Evolutionary conservation across 2,113 vertebrate species (phyloP).

Genomic region (Eidolon helvum): DNA sequence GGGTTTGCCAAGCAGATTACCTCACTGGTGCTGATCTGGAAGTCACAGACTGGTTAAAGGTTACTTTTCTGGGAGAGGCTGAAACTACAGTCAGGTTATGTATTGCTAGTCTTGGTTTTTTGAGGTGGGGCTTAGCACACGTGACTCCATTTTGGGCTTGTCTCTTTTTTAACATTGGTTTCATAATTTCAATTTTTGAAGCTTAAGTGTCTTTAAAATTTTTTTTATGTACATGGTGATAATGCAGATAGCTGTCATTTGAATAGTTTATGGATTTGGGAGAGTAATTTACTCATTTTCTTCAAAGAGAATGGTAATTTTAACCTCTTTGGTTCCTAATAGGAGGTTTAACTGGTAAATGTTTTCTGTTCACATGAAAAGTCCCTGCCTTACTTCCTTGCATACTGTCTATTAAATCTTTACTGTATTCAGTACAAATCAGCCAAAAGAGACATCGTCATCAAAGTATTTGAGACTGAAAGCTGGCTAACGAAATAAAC

Average conservation of each 20-base stretch:
- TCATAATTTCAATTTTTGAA: slow-evolving; percentile 12
- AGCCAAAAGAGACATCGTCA: slow-evolving; percentile 21
- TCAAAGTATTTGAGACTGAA: not conserved
- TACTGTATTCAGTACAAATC: not conserved
- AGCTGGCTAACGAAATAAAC: not conserved
- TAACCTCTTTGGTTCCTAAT: not conserved
- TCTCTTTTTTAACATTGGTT: not conserved
- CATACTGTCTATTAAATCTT: not conserved
- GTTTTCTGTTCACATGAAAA: not conserved
- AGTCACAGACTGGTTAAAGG: not conserved
- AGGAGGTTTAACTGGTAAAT: not conserved
- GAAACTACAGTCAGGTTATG: not conserved
- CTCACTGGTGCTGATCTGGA: not conserved
- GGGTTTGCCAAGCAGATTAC: not conserved
- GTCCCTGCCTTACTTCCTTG: not conserved
- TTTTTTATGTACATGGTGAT: slow-evolving; percentile 4
- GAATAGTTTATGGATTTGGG: not conserved
- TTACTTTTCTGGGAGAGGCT: not conserved
- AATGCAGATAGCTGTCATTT: not conserved
- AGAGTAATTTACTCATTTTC: not conserved
- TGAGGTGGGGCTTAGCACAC: not conserved
- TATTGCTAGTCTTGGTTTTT: not conserved
- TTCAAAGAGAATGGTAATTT: not conserved
- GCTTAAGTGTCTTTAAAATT: not conserved
- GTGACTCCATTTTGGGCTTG: not conserved